Evolutionary conservation across 23 tunicate species (phyloP).

Genomic region (Aplidium turbinatum): DNA sequence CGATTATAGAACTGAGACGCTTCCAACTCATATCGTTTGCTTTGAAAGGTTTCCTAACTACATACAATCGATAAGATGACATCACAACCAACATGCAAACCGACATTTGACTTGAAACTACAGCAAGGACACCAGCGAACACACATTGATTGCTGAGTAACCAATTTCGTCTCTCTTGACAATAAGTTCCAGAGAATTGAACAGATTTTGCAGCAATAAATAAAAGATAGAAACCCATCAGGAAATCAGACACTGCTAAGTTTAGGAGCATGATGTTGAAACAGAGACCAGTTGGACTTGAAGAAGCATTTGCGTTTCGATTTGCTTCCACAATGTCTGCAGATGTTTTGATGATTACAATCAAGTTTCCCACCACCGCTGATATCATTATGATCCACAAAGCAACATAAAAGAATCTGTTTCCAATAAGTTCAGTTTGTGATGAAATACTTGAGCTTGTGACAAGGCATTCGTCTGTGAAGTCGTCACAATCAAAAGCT

Average conservation of each 20-base stretch:
- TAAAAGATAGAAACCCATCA: slow-evolving; percentile 70
- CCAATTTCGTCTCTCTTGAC: slow-evolving; percentile 41
- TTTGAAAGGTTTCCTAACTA: slow-evolving; percentile 52
- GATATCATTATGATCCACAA: slow-evolving; percentile 54
- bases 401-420: slow-evolving; percentile 6
- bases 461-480: slow-evolving; percentile 54
- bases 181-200: slow-evolving; percentile 44
- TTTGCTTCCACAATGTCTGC: slow-evolving; percentile 28
- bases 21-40: slow-evolving; percentile 36
- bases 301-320: too few species aligned
- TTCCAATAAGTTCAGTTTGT: slow-evolving; percentile 25
- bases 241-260: slow-evolving; percentile 55
- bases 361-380: slow-evolving; percentile 47
- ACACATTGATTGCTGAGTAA: slow-evolving; percentile 37
- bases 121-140: slow-evolving; percentile 45
- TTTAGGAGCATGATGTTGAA: slow-evolving; percentile 63
- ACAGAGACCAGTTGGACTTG: slow-evolving; percentile 11
- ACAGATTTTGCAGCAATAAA: slow-evolving; percentile 34
- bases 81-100: slow-evolving; percentile 63
- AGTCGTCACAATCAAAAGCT: slow-evolving; percentile 48
- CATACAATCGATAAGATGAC: slow-evolving; percentile 61
- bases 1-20: slow-evolving; percentile 12
- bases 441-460: slow-evolving; percentile 26
- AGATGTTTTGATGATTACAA: slow-evolving; percentile 32
- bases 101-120: slow-evolving; percentile 63